Evolutionary conservation across 2,797 vertebrate species (phyloP), one percentile per base, ranked within the genome.

Genomic region (Thripadectes ignobilis): DNA sequence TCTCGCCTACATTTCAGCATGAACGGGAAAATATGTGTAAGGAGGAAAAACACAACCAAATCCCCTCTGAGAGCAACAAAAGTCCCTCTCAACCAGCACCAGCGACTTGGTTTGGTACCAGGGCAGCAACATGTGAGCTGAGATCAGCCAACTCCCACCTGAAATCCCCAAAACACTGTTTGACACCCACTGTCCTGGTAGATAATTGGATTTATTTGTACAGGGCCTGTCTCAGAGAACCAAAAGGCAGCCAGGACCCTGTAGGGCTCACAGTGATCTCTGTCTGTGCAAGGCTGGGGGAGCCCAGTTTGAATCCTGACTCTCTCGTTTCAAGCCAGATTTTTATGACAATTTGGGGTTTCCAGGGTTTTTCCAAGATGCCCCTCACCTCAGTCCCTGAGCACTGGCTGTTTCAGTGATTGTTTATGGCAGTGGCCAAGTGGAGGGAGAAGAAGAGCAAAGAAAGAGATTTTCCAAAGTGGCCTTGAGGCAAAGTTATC

Each of bases 1-100:
- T 10, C 95, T 34, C 48, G 92, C 68, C 36, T 54, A 22, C 78
- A 8, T 23, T 75, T 89, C 91, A 91, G 91, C 79, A 57, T 22
- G 5, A 61, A 81, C 0, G 67, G 94, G 95, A 95, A 96, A 95
- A 93, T 10, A 73, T 0, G 6, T 68, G 51, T 27, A 30, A 85
- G 89, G 85, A 85, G 36, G 15, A 43, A 85, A 85, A 66, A 12
- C 75, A 80, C 67, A 57, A 57, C 24, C 23, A 41, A 83, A 66
- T 9, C 32, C 52, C 57, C 59, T n/a, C 58, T 15, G 12, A 69
- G 1, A 38, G 61, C 68, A 74, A 48, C 6, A 43, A 41, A 65
- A 92, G 19, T 46, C 54, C 69, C 62, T 62, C 65, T 58, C 29
- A 2, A 5, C 23, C 30, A 62, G 24, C 24, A 87, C 32, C 36